Conservation (phyloP, 2,113 vertebrate species). For the Hiodon tergisus region DNA sequence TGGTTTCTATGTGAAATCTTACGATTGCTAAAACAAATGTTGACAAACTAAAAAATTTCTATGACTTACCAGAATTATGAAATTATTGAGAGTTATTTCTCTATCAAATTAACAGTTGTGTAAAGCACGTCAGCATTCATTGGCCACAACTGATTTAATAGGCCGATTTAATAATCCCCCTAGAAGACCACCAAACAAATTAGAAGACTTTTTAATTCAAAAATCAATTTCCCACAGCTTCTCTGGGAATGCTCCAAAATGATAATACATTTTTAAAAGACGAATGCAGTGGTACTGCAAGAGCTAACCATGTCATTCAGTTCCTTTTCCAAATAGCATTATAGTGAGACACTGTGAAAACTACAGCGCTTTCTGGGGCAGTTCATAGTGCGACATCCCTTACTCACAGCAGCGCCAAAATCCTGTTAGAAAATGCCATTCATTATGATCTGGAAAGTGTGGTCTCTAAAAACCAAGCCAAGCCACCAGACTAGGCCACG, state of each 20-base stretch:
- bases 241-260: background rate
- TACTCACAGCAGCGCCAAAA: background rate
- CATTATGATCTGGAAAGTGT: background rate
- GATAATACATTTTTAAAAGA: background rate
- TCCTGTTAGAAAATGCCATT: background rate
- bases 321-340: background rate
- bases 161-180: background rate
- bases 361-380: background rate
- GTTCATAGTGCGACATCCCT: background rate
- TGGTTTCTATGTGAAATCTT: background rate
- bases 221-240: no score
- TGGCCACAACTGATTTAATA: background rate
- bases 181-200: no score
- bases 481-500: slow-evolving; percentile 22
- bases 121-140: no score
- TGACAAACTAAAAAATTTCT: background rate
- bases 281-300: background rate
- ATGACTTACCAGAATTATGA: background rate
- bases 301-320: background rate
- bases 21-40: background rate
- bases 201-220: background rate
- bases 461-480: background rate
- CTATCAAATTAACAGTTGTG: no score
- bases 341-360: background rate
- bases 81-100: no score